Percentiles rank a stretch among this genome's conserved stretches.
Evolutionary conservation across 2,888 invertebrate genomes (phyloP).

Genomic region (Anodontia alba): DNA sequence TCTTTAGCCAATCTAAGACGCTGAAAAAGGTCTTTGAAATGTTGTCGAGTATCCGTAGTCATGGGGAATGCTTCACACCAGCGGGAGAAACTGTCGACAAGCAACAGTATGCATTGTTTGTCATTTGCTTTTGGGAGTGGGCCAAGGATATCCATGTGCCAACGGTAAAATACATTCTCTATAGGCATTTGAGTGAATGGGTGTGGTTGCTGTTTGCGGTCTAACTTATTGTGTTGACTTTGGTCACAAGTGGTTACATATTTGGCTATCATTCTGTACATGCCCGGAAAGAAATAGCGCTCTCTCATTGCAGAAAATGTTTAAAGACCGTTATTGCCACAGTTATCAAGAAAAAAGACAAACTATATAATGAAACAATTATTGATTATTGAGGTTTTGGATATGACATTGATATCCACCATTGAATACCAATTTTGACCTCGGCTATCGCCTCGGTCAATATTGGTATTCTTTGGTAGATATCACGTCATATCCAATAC

Average conservation of each 20-base stretch:
- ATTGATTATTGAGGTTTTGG: no score
- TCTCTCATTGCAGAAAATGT: constrained; percentile 18
- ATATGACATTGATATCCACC: no score
- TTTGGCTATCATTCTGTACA: constrained; percentile 35
- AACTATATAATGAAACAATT: no score
- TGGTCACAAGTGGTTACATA: constrained; percentile 39
- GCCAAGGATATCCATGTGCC: constrained; percentile 27
- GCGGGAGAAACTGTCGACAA: constrained; percentile 45
- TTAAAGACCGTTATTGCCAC: no score
- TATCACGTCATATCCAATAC: no score
- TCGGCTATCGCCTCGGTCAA: no score
- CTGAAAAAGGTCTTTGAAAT: constrained; percentile 6
- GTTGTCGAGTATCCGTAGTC: constrained; percentile 36
- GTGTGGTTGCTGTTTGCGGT: constrained; percentile 21
- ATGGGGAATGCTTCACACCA: constrained; percentile 45
- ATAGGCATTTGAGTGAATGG: constrained; percentile 25
- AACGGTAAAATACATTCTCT: constrained; percentile 4
- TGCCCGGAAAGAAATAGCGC: constrained; percentile 43
- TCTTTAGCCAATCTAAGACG: constrained; percentile 15
- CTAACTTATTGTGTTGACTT: constrained; percentile 41
- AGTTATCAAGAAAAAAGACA: no score
- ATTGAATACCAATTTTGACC: no score
- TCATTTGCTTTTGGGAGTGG: constrained; percentile 17
- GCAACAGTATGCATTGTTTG: constrained; percentile 20
- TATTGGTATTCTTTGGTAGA: no score